Base-by-base conservation (phyloP, 2,888 invertebrate species). In the Nycteola revayana region DNA sequence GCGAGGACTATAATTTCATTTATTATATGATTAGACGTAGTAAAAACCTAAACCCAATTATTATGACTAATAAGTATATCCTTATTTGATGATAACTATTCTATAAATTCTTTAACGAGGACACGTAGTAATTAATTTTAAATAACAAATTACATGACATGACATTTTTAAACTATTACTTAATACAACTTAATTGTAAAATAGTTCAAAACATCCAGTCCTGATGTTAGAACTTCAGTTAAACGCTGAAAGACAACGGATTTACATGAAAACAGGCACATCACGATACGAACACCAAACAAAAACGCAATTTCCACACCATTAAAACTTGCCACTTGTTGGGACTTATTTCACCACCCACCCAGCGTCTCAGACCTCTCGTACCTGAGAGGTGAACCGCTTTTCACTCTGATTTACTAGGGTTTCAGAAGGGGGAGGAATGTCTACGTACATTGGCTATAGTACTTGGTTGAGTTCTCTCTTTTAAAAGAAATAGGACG, bases 281-380 rank as follows among this genome's bases (percentile, higher is more conserved):
- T 75, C 69, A 54, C 61, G 71, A 71, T 68, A 68, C 66, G 61
- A 51, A 58, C 56, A 50, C 65, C 66, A 69, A 78, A 77, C 77
- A 76, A 77, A 79, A 78, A 77, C 75, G 70, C 74, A 75, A 79
- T 80, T 77, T 78, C 67, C 76, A 73, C 77, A 63, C 75, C 77
- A 76, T 79, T 79, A 78, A 76, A 80, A 78, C 67, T 76, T 76
- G 66, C 52, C 71, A 72, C 75, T 75, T 72, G 69, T 72, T 71
- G 63, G 55, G 59, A 64, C 54, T 65, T 59, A 42, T 54, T 40
- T 36, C 50, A 36, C 39, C 44, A 6, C 9, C 20, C 10, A 35
- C 68, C 64, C 57, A 27, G 41, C 33, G 47, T 43, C 4, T 10
- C 18, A 42, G 71, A 57, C 14, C 69, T 35, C 32, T 33, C 44